Percentiles rank a stretch among this genome's conserved stretches.
Evolutionary conservation across 1,140 invertebrate species (phyloP).

Genomic region (Dryas iulia): DNA sequence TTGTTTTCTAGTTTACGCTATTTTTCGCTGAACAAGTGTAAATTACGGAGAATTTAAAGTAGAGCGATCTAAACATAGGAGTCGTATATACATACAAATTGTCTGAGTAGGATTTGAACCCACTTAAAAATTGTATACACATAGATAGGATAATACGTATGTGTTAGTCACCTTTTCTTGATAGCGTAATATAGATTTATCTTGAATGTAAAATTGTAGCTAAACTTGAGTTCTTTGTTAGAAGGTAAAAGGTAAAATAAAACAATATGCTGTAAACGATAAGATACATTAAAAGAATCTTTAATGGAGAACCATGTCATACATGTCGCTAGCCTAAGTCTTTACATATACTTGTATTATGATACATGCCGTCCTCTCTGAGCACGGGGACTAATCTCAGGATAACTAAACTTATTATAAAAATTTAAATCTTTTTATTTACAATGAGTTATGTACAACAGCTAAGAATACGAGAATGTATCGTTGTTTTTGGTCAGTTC

Average conservation of each 20-base stretch:
- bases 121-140: no score
- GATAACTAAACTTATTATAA: background rate
- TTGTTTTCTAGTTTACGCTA: no score
- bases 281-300: conserved; percentile 32
- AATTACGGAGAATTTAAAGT: no score
- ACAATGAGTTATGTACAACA: conserved; percentile 10
- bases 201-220: no score
- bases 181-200: no score
- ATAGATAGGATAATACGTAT: no score
- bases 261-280: conserved; percentile 16
- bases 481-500: conserved; percentile 8
- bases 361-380: background rate
- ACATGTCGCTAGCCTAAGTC: conserved; percentile 24
- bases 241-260: conserved; percentile 18
- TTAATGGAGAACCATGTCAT: conserved; percentile 35
- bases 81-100: no score
- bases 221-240: no score
- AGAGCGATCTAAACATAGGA: no score
- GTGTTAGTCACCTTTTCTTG: no score
- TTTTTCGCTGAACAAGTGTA: no score
- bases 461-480: background rate
- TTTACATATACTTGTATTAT: conserved; percentile 20
- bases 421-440: conserved; percentile 7
- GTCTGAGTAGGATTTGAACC: no score
- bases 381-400: conserved; percentile 6